Evolutionary conservation across 2,113 vertebrate genomes (phyloP), one percentile per base, ranked within the genome.

Genomic region (Oxyura jamaicensis): DNA sequence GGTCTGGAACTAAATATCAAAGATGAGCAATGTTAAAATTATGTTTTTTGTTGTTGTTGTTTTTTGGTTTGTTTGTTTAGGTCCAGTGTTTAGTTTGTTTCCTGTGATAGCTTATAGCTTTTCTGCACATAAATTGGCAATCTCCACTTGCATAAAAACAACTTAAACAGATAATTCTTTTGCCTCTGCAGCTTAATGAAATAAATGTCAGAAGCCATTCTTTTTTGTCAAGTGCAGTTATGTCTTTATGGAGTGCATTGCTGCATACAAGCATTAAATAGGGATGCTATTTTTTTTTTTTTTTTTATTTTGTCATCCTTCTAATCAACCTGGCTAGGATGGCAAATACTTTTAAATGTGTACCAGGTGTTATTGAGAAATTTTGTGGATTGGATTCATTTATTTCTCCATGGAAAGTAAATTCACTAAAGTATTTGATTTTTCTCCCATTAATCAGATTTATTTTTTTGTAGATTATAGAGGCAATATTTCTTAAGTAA

Each of bases 361-460:
- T 46, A 66, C 73, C 20, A 76, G n/a, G 31, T 9, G 11, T 59
- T 90, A 41, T 0, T 67, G 25, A 91, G 52, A 68, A 74, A 69
- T 90, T 95, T 62, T 77, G 69, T 46, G 77, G 52, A 59, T 29
- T 85, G 35, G 60, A 55, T 79, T 74, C 33, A 50, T 81, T 84
- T 93, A 39, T 89, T 74, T 56, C 48, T 46, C 39, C 81, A 72
- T 0, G 3, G 63, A 80, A 91, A 80, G 50, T 16, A 90, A 83
- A 84, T 42, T 48, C 46, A 48, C 46, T 83, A 83, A 83, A 26
- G 33, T 73, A 73, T 42, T 53, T 53, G 52, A 59, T 94, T 96
- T 95, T 94, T 95, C 55, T 94, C 78, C 78, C 91, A 62, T 97
- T 93, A 85, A 41, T 95, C 85, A 88, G 56, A 77, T 74, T 83